Evolutionary conservation across 2,797 vertebrate genomes (phyloP).

Genomic region (Microtus agrestis): DNA sequence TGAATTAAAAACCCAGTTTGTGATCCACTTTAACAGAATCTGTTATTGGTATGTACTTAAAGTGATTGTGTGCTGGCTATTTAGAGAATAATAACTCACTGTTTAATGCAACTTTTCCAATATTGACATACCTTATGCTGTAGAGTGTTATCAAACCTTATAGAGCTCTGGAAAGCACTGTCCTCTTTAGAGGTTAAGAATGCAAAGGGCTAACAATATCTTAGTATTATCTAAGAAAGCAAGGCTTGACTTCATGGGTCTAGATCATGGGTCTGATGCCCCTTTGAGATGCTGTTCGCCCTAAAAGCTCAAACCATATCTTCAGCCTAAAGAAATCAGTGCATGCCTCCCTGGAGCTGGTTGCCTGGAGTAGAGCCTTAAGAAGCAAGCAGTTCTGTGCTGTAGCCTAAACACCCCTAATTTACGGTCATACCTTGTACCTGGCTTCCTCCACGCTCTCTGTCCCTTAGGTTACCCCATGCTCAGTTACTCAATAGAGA

Average conservation of each 20-base stretch:
- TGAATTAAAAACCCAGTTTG: conserved; percentile 7
- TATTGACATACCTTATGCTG: background rate
- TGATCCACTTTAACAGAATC: background rate
- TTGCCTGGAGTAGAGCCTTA: background rate
- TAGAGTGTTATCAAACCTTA: background rate
- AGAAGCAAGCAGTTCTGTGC: background rate
- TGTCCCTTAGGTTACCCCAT: background rate
- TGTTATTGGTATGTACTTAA: background rate
- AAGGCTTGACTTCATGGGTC: background rate
- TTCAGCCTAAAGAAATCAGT: background rate
- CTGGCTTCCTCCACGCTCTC: background rate
- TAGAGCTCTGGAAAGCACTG: background rate
- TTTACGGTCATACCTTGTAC: background rate
- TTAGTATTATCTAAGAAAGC: background rate
- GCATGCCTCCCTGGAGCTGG: too few species aligned
- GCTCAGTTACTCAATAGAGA: background rate
- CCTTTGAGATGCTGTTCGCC: background rate
- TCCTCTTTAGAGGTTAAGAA: background rate
- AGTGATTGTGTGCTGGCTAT: background rate
- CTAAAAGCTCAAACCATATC: background rate
- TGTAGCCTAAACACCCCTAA: background rate
- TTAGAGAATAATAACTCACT: conserved; percentile 15
- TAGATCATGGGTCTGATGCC: background rate
- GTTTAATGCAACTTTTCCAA: background rate
- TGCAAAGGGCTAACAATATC: background rate